A percentile compares a stretch with the other conserved stretches of the same genome.
Evolutionary conservation across 1,140 invertebrate genomes (phyloP).

Genomic region (Drosophila oshimai): DNA sequence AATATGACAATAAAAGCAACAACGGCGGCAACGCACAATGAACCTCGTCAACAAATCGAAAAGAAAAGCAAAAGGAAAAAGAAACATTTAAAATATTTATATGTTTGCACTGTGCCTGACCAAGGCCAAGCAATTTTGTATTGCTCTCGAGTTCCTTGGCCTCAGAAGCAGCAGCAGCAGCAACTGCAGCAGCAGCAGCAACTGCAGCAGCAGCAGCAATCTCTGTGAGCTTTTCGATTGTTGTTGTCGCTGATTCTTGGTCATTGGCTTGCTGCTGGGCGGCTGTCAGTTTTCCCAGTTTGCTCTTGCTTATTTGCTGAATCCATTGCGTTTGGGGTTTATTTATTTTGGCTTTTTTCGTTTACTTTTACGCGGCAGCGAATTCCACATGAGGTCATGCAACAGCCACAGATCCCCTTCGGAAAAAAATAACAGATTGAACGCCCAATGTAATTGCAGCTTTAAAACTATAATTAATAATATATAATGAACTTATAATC

Average conservation of each 20-base stretch:
- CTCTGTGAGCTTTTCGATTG: slow-evolving; percentile 36
- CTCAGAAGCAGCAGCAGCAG: slow-evolving; percentile 40
- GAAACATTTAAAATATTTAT: slow-evolving; percentile 78
- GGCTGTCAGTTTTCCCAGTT: slow-evolving; percentile 9
- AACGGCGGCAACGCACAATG: slow-evolving; percentile 45
- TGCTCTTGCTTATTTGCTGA: slow-evolving; percentile 70
- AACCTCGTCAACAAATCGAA: slow-evolving; percentile 22
- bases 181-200: slow-evolving; percentile 12
- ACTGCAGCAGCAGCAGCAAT: slow-evolving; percentile 31
- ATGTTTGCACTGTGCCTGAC: slow-evolving; percentile 69
- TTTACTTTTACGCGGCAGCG: slow-evolving; percentile 61
- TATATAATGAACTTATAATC: slow-evolving; percentile 22
- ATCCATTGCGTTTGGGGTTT: slow-evolving; percentile 66
- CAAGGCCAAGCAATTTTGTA: slow-evolving; percentile 78
- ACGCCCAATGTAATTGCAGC: slow-evolving; percentile 21
- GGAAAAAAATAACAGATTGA: background rate
- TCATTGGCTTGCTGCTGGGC: slow-evolving; percentile 66
- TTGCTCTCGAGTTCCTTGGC: slow-evolving; percentile 75
- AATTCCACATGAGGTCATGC: slow-evolving; percentile 42
- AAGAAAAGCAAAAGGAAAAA: slow-evolving; percentile 32
- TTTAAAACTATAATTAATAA: slow-evolving; percentile 47
- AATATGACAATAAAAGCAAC: slow-evolving; percentile 37
- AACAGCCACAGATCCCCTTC: background rate
- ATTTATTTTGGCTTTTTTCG: slow-evolving; percentile 66
- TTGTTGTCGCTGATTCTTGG: slow-evolving; percentile 71